These are phyloP conservation scores for Drosophila trapezifrons DNA, from an alignment of 1,140 invertebrate genomes.

Conservation along the genomic window DNA sequence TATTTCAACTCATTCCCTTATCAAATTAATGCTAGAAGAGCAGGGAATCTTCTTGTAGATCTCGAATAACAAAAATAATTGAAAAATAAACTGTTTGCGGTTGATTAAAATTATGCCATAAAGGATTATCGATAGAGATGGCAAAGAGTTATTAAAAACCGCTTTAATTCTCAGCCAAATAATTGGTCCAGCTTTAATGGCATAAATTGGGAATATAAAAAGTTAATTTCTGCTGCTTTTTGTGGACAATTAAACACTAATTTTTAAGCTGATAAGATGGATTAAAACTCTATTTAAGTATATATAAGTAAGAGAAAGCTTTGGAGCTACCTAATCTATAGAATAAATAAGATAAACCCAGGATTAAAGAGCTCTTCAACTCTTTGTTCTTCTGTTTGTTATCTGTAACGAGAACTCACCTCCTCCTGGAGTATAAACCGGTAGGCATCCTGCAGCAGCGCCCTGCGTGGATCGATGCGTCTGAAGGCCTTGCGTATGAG, in stretches of 20 bases:
- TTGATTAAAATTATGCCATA: not conserved
- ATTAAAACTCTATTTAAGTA: too few relatives aligned
- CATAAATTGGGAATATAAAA: not conserved
- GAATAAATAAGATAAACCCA: not conserved
- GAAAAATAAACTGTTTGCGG: not conserved
- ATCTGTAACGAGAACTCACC: conserved; percentile 50
- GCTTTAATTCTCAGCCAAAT: not conserved
- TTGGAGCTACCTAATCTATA: not conserved
- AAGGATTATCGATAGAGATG: not conserved
- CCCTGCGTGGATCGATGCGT: conserved; percentile 50
- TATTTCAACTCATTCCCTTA: not conserved
- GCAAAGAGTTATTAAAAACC: not conserved
- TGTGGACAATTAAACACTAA: not conserved
- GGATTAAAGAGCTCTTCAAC: too few relatives aligned
- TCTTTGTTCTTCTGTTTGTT: not conserved
- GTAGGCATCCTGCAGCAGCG: conserved; percentile 59
- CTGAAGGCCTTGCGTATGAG: conserved; percentile 70
- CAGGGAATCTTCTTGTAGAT: not conserved
- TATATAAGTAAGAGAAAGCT: too few relatives aligned
- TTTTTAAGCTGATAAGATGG: not conserved
- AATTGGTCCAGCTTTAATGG: not conserved
- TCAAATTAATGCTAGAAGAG: not conserved
- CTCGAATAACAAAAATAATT: not conserved
- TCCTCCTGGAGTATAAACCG: conserved; percentile 75
- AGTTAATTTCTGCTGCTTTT: not conserved